Evolutionary conservation across 2,888 invertebrate species (phyloP), one percentile per base, ranked within the genome.

Genomic region (Cynaeus angustus): DNA sequence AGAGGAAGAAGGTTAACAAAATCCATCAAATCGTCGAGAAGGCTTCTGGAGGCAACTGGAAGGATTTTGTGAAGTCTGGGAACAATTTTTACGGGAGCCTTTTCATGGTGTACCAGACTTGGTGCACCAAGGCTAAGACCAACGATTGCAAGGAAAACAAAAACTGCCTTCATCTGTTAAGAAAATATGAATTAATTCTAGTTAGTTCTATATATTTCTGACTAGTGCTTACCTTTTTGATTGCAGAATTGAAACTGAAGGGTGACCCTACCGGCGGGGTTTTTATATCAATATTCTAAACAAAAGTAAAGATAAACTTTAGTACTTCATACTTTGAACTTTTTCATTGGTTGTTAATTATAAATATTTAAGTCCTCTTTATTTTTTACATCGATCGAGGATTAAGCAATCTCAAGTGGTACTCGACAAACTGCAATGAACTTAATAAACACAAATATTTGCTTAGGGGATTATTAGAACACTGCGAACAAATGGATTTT

Each of bases 1-100:
- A 72, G 37, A 1, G 80, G 80, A 30, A 80, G 73, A 6, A 79
- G 64, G 4, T 66, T 72, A 12, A 78, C 16, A 66, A 79, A 76
- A 12, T 79, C 77, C 8, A 12, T 7, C 16, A 55, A 38, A 55
- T 16, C 37, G 16, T 55, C 16, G 6, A 16, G 4, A 9, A 58
- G 41, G 26, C 28, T 43, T 43, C 52, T 52, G 46, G 16, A n/a
- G 13, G 16, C 13, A 21, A n/a, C n/a, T n/a, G n/a, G n/a, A n/a
- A n/a, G n/a, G 21, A 21, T 21, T 21, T 21, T 21, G 21, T 21
- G 21, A 21, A 21, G 21, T 43, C 52, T 52, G 16, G 16, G 16
- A 21, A 9, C 13, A 38, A 33, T 55, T 16, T 43, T 58, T 14
- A 69, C 72, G 9, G 64, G 61, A 21, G 50, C 28, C n/a, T n/a